Evolutionary conservation across 2,888 invertebrate species (phyloP).

Genomic region (Andrena minutula): DNA sequence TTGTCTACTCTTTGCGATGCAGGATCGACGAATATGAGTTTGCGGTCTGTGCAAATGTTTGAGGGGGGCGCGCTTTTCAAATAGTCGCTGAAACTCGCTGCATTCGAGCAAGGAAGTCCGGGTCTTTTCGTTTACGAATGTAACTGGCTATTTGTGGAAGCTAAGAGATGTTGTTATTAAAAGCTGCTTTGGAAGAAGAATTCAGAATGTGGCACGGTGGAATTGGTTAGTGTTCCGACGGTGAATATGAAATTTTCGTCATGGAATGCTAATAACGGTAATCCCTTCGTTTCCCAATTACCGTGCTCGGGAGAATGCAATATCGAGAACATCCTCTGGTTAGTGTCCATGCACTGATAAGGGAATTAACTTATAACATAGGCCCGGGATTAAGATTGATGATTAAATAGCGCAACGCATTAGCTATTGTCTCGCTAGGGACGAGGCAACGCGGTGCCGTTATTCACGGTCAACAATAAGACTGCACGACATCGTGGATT

Average conservation of each 20-base stretch:
- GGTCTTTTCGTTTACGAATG: conserved; percentile 11
- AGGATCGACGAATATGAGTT: conserved; percentile 31
- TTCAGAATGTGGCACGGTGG: neutral
- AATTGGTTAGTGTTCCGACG: neutral
- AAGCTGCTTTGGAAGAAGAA: neutral
- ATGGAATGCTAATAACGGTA: no score
- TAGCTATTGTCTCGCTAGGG: conserved; percentile 33
- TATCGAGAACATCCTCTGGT: conserved; percentile 9
- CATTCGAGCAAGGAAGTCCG: neutral
- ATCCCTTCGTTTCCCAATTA: conserved; percentile 6
- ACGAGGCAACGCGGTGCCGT: conserved; percentile 24
- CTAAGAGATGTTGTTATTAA: neutral
- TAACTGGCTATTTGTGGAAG: conserved; percentile 11
- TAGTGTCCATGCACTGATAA: conserved; percentile 44
- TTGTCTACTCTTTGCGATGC: conserved; percentile 12
- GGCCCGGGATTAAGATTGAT: conserved; percentile 44
- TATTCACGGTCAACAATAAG: conserved; percentile 34
- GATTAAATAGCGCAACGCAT: conserved; percentile 39
- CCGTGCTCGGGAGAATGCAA: neutral
- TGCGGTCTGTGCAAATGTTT: conserved; percentile 45
- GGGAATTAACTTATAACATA: conserved; percentile 49
- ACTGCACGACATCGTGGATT: neutral
- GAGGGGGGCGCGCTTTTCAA: conserved; percentile 30
- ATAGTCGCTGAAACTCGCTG: conserved; percentile 5
- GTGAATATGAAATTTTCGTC: no score